These are phyloP conservation scores for Seriola dumerili DNA, from an alignment of 2,113 vertebrate species.

Conservation along the genomic window DNA sequence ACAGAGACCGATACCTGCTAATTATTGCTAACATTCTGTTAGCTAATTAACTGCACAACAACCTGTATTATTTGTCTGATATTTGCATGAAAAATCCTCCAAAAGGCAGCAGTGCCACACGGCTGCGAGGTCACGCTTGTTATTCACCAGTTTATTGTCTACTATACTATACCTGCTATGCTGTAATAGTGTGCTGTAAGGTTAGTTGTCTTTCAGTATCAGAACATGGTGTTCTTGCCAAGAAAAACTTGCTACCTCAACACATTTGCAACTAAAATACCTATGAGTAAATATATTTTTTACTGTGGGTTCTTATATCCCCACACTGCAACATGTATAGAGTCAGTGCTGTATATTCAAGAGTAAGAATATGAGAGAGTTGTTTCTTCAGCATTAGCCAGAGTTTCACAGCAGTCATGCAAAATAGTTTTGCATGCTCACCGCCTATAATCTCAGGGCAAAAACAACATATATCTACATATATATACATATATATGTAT, in stretches of 20 bases:
- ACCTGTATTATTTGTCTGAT: too few species aligned
- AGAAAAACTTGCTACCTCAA: constrained; percentile 20
- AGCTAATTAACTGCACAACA: too few species aligned
- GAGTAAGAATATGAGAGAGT: constrained; percentile 9
- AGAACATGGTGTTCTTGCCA: constrained; percentile 44
- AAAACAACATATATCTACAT: not conserved
- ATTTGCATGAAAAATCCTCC: too few species aligned
- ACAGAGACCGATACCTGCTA: too few species aligned
- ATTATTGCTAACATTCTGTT: too few species aligned
- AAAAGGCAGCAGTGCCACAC: too few species aligned
- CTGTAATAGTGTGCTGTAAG: not conserved
- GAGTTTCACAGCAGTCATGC: not conserved
- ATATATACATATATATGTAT: too few species aligned
- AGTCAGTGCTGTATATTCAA: not conserved
- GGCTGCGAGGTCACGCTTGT: too few species aligned
- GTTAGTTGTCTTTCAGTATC: constrained; percentile 14
- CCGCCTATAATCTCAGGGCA: not conserved
- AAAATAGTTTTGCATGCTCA: constrained; percentile 16
- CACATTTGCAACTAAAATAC: constrained; percentile 50
- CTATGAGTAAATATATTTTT: constrained; percentile 28
- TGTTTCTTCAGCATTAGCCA: not conserved
- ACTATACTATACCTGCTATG: not conserved
- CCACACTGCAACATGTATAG: constrained; percentile 22
- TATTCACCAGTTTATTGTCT: too few species aligned
- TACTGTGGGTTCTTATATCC: constrained; percentile 29